Evolutionary conservation across 2,888 invertebrate genomes (phyloP).

Genomic region (Drosophila lacicola): DNA sequence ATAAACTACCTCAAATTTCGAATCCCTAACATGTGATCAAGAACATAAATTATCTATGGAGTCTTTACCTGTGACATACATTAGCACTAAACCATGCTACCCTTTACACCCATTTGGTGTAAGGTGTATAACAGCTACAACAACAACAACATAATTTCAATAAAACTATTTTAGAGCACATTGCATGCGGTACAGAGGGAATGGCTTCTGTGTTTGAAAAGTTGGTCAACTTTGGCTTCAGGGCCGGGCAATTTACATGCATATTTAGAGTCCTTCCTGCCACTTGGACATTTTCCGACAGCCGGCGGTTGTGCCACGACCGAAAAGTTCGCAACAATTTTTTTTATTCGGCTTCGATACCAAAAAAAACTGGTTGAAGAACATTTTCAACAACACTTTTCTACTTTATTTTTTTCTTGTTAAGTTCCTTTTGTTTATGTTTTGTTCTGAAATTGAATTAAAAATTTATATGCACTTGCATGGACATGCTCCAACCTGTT

Average conservation of each 20-base stretch:
- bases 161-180: slow-evolving; percentile 63
- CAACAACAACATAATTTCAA: slow-evolving; percentile 12
- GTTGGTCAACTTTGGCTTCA: slow-evolving; percentile 24
- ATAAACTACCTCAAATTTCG: no score
- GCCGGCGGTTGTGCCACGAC: slow-evolving; percentile 2
- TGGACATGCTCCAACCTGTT: not conserved
- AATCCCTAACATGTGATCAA: no score
- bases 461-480: slow-evolving; percentile 44
- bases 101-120: no score
- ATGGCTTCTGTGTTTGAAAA: not conserved
- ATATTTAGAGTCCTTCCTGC: slow-evolving; percentile 26
- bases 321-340: slow-evolving; percentile 18
- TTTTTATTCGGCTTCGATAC: slow-evolving; percentile 21
- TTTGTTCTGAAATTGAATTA: slow-evolving; percentile 57
- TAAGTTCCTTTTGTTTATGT: slow-evolving; percentile 25
- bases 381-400: not conserved
- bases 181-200: slow-evolving; percentile 38
- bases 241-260: slow-evolving; percentile 50
- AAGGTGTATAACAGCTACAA: not conserved
- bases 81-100: no score
- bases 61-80: no score
- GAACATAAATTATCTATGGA: no score
- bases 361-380: slow-evolving; percentile 10
- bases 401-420: not conserved
- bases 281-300: slow-evolving; percentile 22